These are phyloP conservation scores for Beris chalybata DNA, from an alignment of 2,888 invertebrate species.

Conservation along the genomic window DNA sequence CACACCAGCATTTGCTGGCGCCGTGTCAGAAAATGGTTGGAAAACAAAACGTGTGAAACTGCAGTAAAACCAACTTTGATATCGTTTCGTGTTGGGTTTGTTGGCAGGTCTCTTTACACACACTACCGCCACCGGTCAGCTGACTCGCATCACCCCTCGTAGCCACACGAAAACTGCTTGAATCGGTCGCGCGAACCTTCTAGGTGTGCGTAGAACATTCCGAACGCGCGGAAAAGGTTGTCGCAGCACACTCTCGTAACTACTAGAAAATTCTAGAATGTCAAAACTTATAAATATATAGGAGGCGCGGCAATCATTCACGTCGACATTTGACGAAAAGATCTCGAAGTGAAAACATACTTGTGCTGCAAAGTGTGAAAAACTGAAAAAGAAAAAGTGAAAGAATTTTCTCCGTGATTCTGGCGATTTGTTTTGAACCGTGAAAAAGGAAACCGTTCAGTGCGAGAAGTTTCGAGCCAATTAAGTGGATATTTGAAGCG, in stretches of 20 bases:
- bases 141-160: neutral
- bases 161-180: neutral
- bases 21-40: no score
- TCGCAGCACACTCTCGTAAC: neutral
- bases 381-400: no score
- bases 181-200: neutral
- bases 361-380: no score
- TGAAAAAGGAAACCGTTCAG: neutral
- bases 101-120: no score
- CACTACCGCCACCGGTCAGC: neutral
- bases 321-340: conserved; percentile 4
- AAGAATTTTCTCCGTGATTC: no score
- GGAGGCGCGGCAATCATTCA: neutral
- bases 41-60: no score
- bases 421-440: neutral
- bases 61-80: no score
- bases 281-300: neutral
- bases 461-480: neutral
- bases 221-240: neutral
- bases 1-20: no score
- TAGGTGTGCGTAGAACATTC: neutral
- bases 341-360: neutral
- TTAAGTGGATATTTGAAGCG: neutral
- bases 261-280: conserved; percentile 13
- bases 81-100: no score